Percentiles rank a stretch among this genome's conserved stretches.
Evolutionary conservation across 2,113 vertebrate species (phyloP).

Genomic region (Protomyctophum bolini): DNA sequence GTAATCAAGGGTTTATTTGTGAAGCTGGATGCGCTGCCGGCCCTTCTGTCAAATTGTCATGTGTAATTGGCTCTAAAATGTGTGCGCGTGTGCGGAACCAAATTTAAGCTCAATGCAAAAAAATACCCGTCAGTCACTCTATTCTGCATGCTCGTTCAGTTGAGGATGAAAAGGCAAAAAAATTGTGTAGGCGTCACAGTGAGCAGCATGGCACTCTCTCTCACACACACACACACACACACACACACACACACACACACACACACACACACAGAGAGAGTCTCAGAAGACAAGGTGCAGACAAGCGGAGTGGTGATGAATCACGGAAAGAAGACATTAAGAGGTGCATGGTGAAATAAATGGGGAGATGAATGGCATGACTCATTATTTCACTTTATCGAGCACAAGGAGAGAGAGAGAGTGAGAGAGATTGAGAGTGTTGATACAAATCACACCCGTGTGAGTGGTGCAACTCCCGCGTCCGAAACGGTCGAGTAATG

Average conservation of each 20-base stretch:
- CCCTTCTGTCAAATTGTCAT: slow-evolving; percentile 19
- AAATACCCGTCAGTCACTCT: slow-evolving; percentile 10
- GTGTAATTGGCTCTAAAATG: slow-evolving; percentile 54
- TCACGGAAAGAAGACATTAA: not conserved
- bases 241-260: too few species aligned
- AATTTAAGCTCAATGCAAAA: slow-evolving; percentile 20
- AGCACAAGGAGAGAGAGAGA: not conserved
- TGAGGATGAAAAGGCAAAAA: not conserved
- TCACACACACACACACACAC: too few species aligned
- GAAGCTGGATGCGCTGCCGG: slow-evolving; percentile 27
- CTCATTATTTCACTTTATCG: not conserved
- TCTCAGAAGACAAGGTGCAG: not conserved
- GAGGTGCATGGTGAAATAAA: not conserved
- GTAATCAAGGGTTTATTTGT: slow-evolving; percentile 42
- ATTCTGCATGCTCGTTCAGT: slow-evolving; percentile 12
- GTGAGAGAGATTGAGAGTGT: not conserved
- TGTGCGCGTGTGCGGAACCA: slow-evolving; percentile 7
- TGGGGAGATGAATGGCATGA: not conserved
- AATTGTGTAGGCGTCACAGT: not conserved
- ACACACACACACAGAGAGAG: not conserved
- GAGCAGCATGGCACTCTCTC: not conserved
- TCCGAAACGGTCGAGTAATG: too few species aligned
- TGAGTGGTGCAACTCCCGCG: too few species aligned
- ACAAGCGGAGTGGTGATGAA: slow-evolving; percentile 2
- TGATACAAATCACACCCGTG: not conserved